These are phyloP conservation scores for Crax fasciolata DNA, from an alignment of 2,797 vertebrate species.

Conservation along the genomic window DNA sequence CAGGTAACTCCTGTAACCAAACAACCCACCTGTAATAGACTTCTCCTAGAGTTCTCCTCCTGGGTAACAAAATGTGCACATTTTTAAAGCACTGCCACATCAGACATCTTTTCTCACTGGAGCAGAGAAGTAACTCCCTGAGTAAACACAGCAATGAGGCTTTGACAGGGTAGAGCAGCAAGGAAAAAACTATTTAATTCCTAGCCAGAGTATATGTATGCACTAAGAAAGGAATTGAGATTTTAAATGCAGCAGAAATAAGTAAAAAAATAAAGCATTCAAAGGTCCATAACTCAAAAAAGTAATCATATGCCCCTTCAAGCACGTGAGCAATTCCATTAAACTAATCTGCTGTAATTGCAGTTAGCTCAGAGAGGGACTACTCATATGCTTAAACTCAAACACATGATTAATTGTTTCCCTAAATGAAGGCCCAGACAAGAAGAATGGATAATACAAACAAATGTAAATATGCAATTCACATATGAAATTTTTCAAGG, in stretches of 20 bases:
- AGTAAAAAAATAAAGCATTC: neutral
- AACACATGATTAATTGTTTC: conserved; percentile 19
- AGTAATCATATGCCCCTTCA: conserved; percentile 38
- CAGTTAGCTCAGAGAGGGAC: conserved; percentile 4
- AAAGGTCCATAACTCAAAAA: conserved; percentile 15
- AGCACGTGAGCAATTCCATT: conserved; percentile 56
- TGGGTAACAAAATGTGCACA: accelerated
- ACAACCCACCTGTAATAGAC: accelerated
- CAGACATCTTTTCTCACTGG: neutral
- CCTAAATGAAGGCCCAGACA: neutral
- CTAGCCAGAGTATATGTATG: neutral
- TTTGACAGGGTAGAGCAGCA: neutral
- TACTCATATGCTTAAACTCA: neutral
- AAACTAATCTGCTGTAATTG: conserved; percentile 64
- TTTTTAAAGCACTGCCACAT: neutral
- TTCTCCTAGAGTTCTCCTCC: neutral
- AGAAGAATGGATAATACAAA: conserved; percentile 6
- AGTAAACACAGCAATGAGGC: neutral
- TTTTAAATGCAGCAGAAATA: neutral
- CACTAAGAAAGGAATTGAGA: neutral
- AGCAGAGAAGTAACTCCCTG: neutral
- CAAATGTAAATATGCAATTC: neutral
- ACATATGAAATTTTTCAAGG: neutral
- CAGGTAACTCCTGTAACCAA: neutral
- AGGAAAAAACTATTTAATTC: neutral